phyloP scores from a whole-genome alignment of 1,140 invertebrate genomes.

The Doryteuthis pealeii region DNA sequence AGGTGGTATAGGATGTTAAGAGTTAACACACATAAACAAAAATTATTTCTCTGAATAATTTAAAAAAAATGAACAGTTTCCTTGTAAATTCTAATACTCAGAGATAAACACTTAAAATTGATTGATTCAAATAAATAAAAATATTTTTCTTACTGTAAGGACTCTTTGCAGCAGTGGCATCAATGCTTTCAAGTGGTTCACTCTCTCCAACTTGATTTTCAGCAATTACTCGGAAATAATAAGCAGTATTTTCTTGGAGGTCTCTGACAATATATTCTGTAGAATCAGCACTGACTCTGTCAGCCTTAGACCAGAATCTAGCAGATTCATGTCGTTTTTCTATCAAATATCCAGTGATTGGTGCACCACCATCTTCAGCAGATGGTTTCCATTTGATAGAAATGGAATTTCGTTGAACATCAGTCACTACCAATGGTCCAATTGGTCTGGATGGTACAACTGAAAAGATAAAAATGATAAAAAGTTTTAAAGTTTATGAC shows the following conservation, averaged over 20 bases:
- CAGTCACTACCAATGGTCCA: constrained; percentile 75
- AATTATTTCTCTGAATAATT: no score
- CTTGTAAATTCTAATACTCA: no score
- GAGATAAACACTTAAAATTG: no score
- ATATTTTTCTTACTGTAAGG: constrained; percentile 79
- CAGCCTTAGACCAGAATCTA: constrained; percentile 85
- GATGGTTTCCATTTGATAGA: constrained; percentile 34
- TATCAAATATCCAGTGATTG: constrained; percentile 51
- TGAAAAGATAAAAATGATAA: constrained; percentile 4
- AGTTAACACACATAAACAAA: no score
- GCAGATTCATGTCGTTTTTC: constrained; percentile 66
- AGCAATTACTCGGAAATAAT: constrained; percentile 92
- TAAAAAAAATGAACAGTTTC: no score
- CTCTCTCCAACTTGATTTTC: constrained; percentile 97
- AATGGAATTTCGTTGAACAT: constrained; percentile 33
- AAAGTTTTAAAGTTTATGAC: neutral
- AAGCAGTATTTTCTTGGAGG: constrained; percentile 86
- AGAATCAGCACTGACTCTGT: constrained; percentile 31
- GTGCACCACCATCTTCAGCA: constrained; percentile 66
- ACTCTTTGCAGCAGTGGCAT: constrained; percentile 84
- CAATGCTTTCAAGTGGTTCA: constrained; percentile 75
- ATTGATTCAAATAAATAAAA: no score
- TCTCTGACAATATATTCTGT: constrained; percentile 80
- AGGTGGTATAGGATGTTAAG: no score
- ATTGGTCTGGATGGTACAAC: constrained; percentile 72